Conservation (phyloP, 1,140 invertebrate species). For the Fragariocoptes setiger region DNA sequence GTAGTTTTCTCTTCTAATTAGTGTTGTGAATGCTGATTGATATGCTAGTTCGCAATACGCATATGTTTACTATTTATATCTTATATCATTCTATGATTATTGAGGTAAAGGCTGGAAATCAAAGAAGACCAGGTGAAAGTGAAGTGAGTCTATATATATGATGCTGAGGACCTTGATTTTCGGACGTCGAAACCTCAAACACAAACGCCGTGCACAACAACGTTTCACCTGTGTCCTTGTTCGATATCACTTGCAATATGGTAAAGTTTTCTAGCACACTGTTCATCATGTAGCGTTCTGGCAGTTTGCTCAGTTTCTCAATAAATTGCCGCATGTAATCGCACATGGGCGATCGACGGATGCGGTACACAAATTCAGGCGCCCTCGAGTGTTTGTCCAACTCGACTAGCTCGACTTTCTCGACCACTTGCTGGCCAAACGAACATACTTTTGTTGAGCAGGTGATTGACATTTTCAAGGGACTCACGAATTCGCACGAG, state of each 20-base stretch:
- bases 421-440: conserved; percentile 96
- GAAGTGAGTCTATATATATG: conserved; percentile 79
- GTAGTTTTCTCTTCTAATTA: no score
- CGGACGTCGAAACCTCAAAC: conserved; percentile 92
- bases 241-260: conserved; percentile 90
- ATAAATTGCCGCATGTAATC: conserved; percentile 99
- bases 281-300: conserved; percentile 99
- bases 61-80: no score
- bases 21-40: no score
- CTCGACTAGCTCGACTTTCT: conserved; percentile 54
- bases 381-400: conserved; percentile 5
- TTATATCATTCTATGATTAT: no score
- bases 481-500: conserved; percentile 80
- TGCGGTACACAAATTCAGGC: conserved; percentile 80
- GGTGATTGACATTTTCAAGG: conserved; percentile 89
- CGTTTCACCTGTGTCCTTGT: conserved; percentile 88
- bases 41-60: no score
- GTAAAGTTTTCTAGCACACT: conserved; percentile 98
- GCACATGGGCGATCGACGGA: conserved; percentile 93
- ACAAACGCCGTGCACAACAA: conserved; percentile 92
- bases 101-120: no score
- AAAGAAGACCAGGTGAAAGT: no score
- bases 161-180: conserved; percentile 74
- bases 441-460: conserved; percentile 99
- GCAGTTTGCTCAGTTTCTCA: conserved; percentile 84